Conservation (phyloP, 1,140 invertebrate genomes). For the Platyscapa corneri region DNA sequence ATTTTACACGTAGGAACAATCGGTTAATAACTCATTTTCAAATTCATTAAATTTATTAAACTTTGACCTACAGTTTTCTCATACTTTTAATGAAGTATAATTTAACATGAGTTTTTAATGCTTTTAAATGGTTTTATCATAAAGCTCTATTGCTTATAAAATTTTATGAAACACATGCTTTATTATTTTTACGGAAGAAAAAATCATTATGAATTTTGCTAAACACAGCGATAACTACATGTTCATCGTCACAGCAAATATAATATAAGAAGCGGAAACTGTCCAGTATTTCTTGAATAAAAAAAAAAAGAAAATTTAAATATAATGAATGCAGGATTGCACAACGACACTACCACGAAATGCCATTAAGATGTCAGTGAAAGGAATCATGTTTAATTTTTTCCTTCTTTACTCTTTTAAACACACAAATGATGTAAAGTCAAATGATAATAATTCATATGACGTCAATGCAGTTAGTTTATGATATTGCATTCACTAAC, state of each 20-base stretch:
- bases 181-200: background rate
- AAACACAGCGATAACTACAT: slow-evolving; percentile 3
- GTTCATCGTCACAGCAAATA: background rate
- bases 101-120: too few relatives aligned
- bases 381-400: slow-evolving; percentile 34
- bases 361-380: slow-evolving; percentile 33
- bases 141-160: too few relatives aligned
- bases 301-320: slow-evolving; percentile 21
- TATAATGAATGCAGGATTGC: slow-evolving; percentile 26
- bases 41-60: too few relatives aligned
- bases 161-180: background rate
- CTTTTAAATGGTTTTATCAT: too few relatives aligned
- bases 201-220: background rate
- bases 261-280: slow-evolving; percentile 13
- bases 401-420: background rate
- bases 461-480: background rate
- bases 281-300: too few relatives aligned
- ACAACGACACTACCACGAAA: background rate
- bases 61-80: too few relatives aligned
- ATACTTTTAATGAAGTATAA: too few relatives aligned
- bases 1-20: too few relatives aligned
- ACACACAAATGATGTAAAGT: slow-evolving; percentile 7
- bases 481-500: background rate
- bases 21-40: too few relatives aligned
- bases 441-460: slow-evolving; percentile 18